Conservation (phyloP, 2,888 invertebrate species). For the Quadriops clusia region DNA sequence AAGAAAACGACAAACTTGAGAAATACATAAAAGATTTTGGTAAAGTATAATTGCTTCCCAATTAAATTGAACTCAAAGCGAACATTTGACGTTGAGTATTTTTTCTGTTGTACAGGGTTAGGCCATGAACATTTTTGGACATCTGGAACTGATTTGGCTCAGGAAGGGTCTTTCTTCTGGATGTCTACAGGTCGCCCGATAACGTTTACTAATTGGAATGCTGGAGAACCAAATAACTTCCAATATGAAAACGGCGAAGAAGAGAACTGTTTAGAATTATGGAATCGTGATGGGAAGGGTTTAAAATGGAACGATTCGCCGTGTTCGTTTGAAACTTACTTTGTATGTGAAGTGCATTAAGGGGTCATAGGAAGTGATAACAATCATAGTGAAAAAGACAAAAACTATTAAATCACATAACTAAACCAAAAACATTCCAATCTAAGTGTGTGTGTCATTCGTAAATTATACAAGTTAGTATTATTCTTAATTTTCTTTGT, state of each 20-base stretch:
- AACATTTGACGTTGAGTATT: not conserved
- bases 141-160: conserved; percentile 81
- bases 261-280: conserved; percentile 81
- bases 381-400: no score
- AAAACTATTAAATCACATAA: no score
- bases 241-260: conserved; percentile 87
- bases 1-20: conserved; percentile 81
- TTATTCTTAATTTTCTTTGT: no score
- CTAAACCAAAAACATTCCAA: no score
- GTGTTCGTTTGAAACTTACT: conserved; percentile 85
- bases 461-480: no score
- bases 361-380: no score
- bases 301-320: conserved; percentile 91
- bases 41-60: conserved; percentile 31
- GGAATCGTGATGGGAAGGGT: conserved; percentile 87
- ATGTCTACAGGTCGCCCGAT: conserved; percentile 82
- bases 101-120: conserved; percentile 58
- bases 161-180: conserved; percentile 87
- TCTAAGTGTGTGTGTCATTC: no score
- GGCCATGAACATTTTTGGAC: conserved; percentile 91
- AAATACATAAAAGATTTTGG: conserved; percentile 85
- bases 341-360: conserved; percentile 84
- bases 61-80: not conserved
- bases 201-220: conserved; percentile 88
- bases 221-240: conserved; percentile 89